Conservation (phyloP, 2,888 invertebrate genomes). For the Nomada goodeniana region DNA sequence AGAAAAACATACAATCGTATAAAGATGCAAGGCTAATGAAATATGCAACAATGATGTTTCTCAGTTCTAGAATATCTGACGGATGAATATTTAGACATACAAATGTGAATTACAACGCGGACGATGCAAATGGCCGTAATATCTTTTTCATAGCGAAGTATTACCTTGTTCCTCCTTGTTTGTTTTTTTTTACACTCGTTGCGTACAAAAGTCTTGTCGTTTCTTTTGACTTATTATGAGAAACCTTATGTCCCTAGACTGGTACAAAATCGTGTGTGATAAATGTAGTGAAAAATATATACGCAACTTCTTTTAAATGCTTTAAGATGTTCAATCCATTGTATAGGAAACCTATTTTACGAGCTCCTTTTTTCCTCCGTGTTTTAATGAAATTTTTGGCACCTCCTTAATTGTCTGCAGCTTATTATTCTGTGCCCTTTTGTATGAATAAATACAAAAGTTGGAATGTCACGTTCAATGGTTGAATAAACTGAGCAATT, state of each 20-base stretch:
- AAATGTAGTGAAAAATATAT: conserved; percentile 53
- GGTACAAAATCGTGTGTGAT: conserved; percentile 53
- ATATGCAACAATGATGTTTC: conserved; percentile 56
- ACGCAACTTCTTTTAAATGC: conserved; percentile 24
- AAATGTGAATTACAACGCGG: conserved; percentile 53
- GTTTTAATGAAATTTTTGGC: conserved; percentile 40
- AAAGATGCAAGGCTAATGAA: conserved; percentile 27
- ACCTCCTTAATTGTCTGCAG: conserved; percentile 29
- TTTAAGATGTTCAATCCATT: conserved; percentile 23
- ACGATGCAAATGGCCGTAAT: conserved; percentile 53
- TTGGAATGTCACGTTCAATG: conserved; percentile 28
- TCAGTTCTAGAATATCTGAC: conserved; percentile 55
- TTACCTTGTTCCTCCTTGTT: conserved; percentile 50
- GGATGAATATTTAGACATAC: conserved; percentile 56
- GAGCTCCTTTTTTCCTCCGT: conserved; percentile 1
- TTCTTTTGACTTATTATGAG: conserved; percentile 37
- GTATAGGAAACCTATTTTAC: conserved; percentile 30
- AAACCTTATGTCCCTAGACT: conserved; percentile 51
- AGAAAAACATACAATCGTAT: conserved; percentile 26
- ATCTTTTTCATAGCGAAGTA: conserved; percentile 52
- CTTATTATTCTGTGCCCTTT: conserved; percentile 18
- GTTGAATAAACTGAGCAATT: conserved; percentile 33
- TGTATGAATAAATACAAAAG: conserved; percentile 30
- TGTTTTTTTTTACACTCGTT: conserved; percentile 36
- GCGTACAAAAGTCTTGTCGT: conserved; percentile 58